Evolutionary conservation across 2,797 vertebrate species (phyloP).

Genomic region (Borostomias antarcticus): DNA sequence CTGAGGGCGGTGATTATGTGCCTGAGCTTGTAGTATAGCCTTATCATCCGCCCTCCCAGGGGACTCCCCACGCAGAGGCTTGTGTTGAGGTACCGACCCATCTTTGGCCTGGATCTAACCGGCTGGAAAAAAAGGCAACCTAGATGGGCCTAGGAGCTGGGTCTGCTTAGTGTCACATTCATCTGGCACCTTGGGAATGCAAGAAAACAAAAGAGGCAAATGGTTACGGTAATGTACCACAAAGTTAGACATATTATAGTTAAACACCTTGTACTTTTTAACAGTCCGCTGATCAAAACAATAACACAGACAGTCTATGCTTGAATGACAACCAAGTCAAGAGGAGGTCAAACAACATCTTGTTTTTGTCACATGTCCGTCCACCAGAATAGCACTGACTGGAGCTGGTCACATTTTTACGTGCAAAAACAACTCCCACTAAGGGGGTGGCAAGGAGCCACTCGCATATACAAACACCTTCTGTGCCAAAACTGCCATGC

Average conservation of each 20-base stretch:
- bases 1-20: constrained; percentile 54
- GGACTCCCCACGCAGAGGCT: constrained; percentile 42
- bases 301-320: neutral
- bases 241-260: neutral
- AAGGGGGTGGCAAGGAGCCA: neutral
- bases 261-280: neutral
- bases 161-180: constrained; percentile 8
- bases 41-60: constrained; percentile 45
- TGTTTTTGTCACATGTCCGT: neutral
- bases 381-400: neutral
- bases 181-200: constrained; percentile 34
- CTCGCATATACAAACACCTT: constrained; percentile 21
- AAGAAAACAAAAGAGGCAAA: constrained; percentile 2
- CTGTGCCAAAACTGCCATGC: constrained; percentile 18
- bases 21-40: constrained; percentile 56
- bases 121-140: constrained; percentile 18
- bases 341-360: neutral
- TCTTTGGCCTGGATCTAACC: constrained; percentile 30
- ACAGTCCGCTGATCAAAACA: neutral
- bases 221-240: neutral
- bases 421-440: constrained; percentile 21
- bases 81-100: constrained; percentile 56
- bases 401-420: constrained; percentile 16
- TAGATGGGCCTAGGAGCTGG: constrained; percentile 9
- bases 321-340: neutral